Base-by-base conservation (phyloP, 2,113 vertebrate genomes). In the Lophochroa leadbeateri region DNA sequence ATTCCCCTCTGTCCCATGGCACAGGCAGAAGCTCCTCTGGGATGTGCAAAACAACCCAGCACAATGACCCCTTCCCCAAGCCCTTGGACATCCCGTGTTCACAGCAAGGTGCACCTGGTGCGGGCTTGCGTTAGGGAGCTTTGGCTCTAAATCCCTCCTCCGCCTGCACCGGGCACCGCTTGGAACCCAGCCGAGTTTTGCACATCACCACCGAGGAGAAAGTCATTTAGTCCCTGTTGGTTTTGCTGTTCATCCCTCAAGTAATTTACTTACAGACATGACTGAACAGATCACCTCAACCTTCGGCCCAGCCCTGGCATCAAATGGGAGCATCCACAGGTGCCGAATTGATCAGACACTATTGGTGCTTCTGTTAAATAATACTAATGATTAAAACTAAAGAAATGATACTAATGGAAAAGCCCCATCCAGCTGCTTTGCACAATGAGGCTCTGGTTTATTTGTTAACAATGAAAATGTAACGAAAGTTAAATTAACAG, bases 401-500 rank as follows among this genome's bases (percentile, higher is more conserved):
- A 68, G 2, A 74, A 31, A 4, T 17, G 35, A 58, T 24, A 7
- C n/a, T 35, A 58, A 15, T 43, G 41, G 28, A 68, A 88, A 44
- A 80, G 21, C 67, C 82, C 58, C 50, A 77, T 68, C 50, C 88
- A 96, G 96, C 96, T 97, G 86, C 86, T 97, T 88, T 83, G 58
- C 50, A 65, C 90, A 89, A 89, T 82, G 94, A 95, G 92, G 70
- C 52, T 76, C 50, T 60, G 55, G 68, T 93, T 97, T 97, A 91
- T 95, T 90, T 94, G 97, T 97, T 63, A 64, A 90, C 65, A 83
- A 82, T 44, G 75, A 93, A 96, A 96, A 43, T 85, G 79, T 86
- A 97, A 96, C 86, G 81, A 80, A 93, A 83, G 80, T 92, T 94
- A 95, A 97, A 96, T 97, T 93, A 96, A 67, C 64, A 50, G 72